Evolutionary conservation across 2,113 vertebrate genomes (phyloP), one percentile per base, ranked within the genome.

Genomic region (Xerus inauris): DNA sequence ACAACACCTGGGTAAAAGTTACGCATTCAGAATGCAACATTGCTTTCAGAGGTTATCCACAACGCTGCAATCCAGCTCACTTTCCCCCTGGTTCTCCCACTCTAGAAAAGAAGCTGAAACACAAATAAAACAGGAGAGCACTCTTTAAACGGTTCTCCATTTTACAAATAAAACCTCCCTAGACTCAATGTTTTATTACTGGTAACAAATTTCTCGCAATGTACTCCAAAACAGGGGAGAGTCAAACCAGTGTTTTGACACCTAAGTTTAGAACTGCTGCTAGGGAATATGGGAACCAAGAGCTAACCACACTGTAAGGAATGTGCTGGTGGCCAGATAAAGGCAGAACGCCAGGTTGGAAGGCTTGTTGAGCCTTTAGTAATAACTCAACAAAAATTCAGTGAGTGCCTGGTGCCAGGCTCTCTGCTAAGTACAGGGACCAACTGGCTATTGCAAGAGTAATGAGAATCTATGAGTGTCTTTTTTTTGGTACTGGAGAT

Each of bases 131-230:
- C n/a, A n/a, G n/a, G 30, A 83, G 81, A 89, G 26, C 1, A 1
- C 47, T 38, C 69, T 73, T 87, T 89, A 38, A 47, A 73, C 75
- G 85, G 45, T 22, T 76, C 81, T 85, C 65, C 84, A 4, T 88
- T 87, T 92, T 72, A 54, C 72, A 71, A 69, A 87, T 65, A 54
- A 76, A 85, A 54, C 76, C 59, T 92, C 69, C 76, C 38, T 62
- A 71, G 84, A 45, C 72, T 54, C 3, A 7, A 42, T 19, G 10
- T 67, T 64, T 91, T 49, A 3, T 85, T 87, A 94, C 8, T 87
- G 30, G 77, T 49, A 81, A 85, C 72, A 81, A 92, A 91, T 88
- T 38, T 51, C 91, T 73, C n/a, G 28, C 35, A 30, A 22, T 3
- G 26, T 8, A 32, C 47, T 64, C 80, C 49, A 35, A 45, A 40